Conservation (phyloP, 2,797 vertebrate genomes). For the Oryzias dopingdopingensis region DNA sequence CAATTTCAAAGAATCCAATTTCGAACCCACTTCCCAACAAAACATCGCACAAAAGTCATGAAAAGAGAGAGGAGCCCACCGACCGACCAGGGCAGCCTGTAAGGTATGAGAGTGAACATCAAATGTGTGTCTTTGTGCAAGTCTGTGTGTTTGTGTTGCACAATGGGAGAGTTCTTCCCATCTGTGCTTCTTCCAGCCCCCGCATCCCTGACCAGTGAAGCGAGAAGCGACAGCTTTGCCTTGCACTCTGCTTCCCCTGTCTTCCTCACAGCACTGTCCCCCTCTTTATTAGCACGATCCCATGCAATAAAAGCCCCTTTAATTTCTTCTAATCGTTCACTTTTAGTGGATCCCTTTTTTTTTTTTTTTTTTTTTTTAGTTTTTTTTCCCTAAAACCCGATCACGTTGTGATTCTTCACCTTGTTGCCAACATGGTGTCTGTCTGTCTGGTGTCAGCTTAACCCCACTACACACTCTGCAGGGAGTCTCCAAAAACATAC, state of each 20-base stretch:
- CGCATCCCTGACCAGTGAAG: constrained; percentile 71
- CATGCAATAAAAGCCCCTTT: constrained; percentile 25
- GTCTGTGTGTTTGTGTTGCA: constrained; percentile 66
- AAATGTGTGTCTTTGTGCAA: constrained; percentile 37
- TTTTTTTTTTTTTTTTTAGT: background rate
- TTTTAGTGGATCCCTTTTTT: background rate
- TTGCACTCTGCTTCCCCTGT: constrained; percentile 61
- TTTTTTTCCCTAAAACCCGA: background rate
- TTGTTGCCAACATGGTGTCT: constrained; percentile 15
- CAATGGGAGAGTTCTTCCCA: constrained; percentile 77
- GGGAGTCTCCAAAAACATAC: constrained; percentile 52
- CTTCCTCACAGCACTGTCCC: constrained; percentile 55
- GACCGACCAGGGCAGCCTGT: constrained; percentile 30
- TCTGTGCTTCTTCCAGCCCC: constrained; percentile 73
- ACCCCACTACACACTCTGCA: constrained; percentile 38
- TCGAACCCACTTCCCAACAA: constrained; percentile 13
- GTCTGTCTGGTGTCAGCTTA: constrained; percentile 38
- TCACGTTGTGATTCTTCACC: constrained; percentile 10
- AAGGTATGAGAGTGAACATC: constrained; percentile 45
- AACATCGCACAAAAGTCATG: constrained; percentile 37
- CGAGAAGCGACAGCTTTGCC: constrained; percentile 72
- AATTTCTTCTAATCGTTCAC: background rate
- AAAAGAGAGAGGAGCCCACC: constrained; percentile 13
- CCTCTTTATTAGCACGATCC: constrained; percentile 53
- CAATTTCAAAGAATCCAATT: constrained; percentile 6